Conservation (phyloP, 1,140 invertebrate genomes). For the Drosophila serrata region DNA sequence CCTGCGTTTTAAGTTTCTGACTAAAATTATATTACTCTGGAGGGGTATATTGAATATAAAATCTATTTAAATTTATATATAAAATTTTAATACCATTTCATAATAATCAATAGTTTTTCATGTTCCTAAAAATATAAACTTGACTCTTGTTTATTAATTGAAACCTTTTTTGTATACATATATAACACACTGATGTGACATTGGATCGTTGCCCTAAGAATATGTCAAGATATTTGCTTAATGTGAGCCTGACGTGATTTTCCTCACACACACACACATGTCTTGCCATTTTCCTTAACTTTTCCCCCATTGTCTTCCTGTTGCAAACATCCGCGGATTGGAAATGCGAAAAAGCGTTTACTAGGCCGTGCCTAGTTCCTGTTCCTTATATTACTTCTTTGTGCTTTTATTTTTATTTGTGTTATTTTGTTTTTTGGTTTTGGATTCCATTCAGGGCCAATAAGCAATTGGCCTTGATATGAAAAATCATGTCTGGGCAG, state of each 20-base stretch:
- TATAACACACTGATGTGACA: neutral
- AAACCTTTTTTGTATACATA: neutral
- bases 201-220: neutral
- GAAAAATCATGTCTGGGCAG: slow-evolving; percentile 72
- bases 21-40: too few relatives aligned
- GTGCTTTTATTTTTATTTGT: neutral
- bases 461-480: slow-evolving; percentile 64
- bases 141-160: too few relatives aligned
- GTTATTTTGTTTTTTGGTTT: neutral
- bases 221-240: slow-evolving; percentile 37
- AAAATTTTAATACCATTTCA: too few relatives aligned
- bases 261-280: neutral
- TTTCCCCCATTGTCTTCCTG: slow-evolving; percentile 29
- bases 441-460: slow-evolving; percentile 33
- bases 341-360: slow-evolving; percentile 26
- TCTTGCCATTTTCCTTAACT: neutral
- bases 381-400: slow-evolving; percentile 10
- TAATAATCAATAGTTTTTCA: neutral
- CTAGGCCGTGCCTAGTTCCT: slow-evolving; percentile 69
- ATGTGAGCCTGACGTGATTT: slow-evolving; percentile 74
- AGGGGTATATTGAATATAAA: too few relatives aligned
- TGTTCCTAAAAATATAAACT: neutral
- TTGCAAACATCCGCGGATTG: slow-evolving; percentile 68
- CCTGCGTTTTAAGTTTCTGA: too few relatives aligned
- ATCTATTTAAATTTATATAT: neutral